Conservation (phyloP, 2,888 invertebrate species). For the Geotrupes spiniger region DNA sequence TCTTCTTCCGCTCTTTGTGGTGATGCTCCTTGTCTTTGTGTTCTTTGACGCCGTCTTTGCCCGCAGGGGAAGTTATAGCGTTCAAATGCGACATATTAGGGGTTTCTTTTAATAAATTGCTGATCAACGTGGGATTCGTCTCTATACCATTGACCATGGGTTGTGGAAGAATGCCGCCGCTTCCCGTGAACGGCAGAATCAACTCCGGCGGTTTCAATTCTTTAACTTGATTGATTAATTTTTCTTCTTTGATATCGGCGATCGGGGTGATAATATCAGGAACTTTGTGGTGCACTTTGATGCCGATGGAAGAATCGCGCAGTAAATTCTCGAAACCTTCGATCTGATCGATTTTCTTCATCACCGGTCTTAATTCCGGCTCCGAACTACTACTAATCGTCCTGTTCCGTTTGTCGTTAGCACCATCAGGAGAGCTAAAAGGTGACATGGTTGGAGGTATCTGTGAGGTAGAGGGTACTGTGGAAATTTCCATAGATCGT, state of each 20-base stretch:
- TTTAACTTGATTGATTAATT: constrained; percentile 17
- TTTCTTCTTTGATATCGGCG: constrained; percentile 31
- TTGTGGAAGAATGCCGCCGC: constrained; percentile 21
- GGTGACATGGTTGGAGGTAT: constrained; percentile 26
- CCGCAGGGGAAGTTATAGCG: constrained; percentile 22
- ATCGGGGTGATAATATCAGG: constrained; percentile 42
- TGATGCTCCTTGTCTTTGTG: constrained; percentile 39
- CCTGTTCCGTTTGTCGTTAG: constrained; percentile 39
- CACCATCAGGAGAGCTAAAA: constrained; percentile 22
- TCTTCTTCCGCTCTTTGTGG: constrained; percentile 56
- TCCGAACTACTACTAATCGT: constrained; percentile 55
- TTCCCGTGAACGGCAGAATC: constrained; percentile 45
- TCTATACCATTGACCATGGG: constrained; percentile 64
- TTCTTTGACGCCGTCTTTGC: constrained; percentile 38
- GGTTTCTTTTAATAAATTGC: constrained; percentile 65
- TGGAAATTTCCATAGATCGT: constrained; percentile 38
- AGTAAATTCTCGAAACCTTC: constrained; percentile 62
- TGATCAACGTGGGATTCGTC: constrained; percentile 68
- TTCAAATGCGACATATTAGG: constrained; percentile 35
- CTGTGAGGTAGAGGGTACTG: constrained; percentile 39
- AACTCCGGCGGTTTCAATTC: constrained; percentile 51
- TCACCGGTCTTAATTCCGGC: constrained; percentile 60
- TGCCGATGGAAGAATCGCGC: constrained; percentile 52
- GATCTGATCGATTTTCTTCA: constrained; percentile 62
- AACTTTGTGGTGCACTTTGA: constrained; percentile 39